Evolutionary conservation across 37 sponge, comb jelly and placozoan genomes (phyloP).

Genomic region (Halisarca cf. caerulea): DNA sequence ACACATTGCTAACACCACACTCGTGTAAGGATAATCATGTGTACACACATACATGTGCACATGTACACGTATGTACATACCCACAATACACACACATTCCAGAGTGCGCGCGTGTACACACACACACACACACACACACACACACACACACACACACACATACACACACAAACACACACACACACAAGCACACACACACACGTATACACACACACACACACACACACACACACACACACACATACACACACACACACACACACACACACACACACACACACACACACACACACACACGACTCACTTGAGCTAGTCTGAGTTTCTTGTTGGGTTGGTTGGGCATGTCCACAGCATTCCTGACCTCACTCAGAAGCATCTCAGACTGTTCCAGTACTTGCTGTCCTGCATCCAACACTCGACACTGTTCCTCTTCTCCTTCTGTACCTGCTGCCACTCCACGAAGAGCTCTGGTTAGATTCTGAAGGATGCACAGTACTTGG

Average conservation of each 20-base stretch:
- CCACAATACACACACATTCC: too few relatives aligned
- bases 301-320: conserved; percentile 59
- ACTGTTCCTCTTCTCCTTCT: conserved; percentile 70
- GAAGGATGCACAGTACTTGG: neutral
- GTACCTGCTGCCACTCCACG: conserved; percentile 94
- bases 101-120: too few relatives aligned
- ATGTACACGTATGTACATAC: too few relatives aligned
- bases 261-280: neutral
- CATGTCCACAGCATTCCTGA: conserved; percentile 73
- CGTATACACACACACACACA: neutral
- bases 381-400: conserved; percentile 83
- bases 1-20: too few relatives aligned
- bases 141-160: too few relatives aligned
- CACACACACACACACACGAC: too few relatives aligned
- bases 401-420: conserved; percentile 72
- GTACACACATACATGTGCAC: too few relatives aligned
- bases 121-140: too few relatives aligned
- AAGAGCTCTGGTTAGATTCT: conserved; percentile 64
- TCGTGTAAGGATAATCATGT: too few relatives aligned
- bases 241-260: conserved; percentile 15
- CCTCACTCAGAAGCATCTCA: conserved; percentile 67
- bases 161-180: too few relatives aligned
- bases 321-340: conserved; percentile 84
- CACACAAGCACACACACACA: neutral
- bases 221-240: conserved; percentile 8